Conservation (phyloP, 2,113 vertebrate genomes). For the Siphamia tubifer region DNA sequence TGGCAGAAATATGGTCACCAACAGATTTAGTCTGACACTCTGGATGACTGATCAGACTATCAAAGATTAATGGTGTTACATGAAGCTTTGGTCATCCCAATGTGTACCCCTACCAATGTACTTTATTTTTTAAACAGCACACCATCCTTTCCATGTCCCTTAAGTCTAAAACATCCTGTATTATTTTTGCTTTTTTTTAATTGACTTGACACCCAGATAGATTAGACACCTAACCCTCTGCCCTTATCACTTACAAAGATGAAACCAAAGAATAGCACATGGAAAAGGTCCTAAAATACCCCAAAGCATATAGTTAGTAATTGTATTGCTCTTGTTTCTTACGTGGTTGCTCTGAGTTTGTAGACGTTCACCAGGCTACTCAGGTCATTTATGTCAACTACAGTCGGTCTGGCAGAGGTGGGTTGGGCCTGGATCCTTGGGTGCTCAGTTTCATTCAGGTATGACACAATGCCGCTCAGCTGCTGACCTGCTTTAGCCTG, state of each 20-base stretch:
- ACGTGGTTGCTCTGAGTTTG: constrained; percentile 89
- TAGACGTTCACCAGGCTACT: constrained; percentile 87
- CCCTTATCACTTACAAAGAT: too few relatives aligned
- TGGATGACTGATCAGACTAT: background rate
- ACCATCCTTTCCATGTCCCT: too few relatives aligned
- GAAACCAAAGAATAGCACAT: background rate
- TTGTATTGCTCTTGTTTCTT: constrained; percentile 36
- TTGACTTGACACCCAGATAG: too few relatives aligned
- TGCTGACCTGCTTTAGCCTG: constrained; percentile 86
- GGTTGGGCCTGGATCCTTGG: constrained; percentile 87
- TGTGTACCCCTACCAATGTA: too few relatives aligned
- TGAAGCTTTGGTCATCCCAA: background rate
- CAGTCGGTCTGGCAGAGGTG: constrained; percentile 76
- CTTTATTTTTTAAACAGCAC: too few relatives aligned
- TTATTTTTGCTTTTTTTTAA: too few relatives aligned
- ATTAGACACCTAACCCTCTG: too few relatives aligned
- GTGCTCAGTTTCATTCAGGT: constrained; percentile 86
- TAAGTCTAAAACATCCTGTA: too few relatives aligned
- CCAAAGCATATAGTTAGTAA: background rate
- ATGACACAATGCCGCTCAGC: constrained; percentile 89
- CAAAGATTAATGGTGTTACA: background rate
- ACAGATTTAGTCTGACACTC: background rate
- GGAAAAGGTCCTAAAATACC: background rate
- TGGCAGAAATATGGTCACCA: background rate
- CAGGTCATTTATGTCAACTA: constrained; percentile 82